Evolutionary conservation across 2,888 invertebrate species (phyloP).

Genomic region (Drosophila putrida): DNA sequence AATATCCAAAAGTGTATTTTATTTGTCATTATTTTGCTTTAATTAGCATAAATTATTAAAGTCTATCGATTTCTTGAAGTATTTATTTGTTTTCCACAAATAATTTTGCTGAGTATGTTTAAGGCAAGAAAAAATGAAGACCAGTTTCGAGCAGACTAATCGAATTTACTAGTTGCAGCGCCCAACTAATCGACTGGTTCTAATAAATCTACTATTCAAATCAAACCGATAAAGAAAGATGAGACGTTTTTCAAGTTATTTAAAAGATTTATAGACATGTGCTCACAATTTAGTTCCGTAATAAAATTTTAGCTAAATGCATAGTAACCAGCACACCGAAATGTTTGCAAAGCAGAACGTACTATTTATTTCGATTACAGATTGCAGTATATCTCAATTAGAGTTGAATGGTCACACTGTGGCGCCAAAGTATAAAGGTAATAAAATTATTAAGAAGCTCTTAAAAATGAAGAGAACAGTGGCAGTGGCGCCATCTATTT

Average conservation of each 20-base stretch:
- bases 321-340: no score
- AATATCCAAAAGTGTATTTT: not conserved
- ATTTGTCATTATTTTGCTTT: conserved; percentile 1
- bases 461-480: no score
- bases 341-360: no score
- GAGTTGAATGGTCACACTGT: no score
- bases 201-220: conserved; percentile 12
- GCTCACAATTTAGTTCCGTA: conserved; percentile 16
- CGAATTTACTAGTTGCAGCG: conserved; percentile 14
- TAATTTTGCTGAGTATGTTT: not conserved
- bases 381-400: no score
- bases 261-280: conserved; percentile 12
- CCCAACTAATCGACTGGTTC: conserved; percentile 15
- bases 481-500: no score
- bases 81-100: conserved; percentile 14
- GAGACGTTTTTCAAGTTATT: conserved; percentile 10
- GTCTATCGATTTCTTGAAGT: conserved; percentile 2
- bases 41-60: conserved; percentile 17
- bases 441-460: no score
- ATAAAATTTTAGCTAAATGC: not conserved
- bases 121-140: conserved; percentile 7
- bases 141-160: conserved; percentile 8
- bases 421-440: no score
- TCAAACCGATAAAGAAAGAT: not conserved
- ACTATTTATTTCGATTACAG: no score